Evolutionary conservation across 2,888 invertebrate genomes (phyloP).

Genomic region (Dynastes hyllus): DNA sequence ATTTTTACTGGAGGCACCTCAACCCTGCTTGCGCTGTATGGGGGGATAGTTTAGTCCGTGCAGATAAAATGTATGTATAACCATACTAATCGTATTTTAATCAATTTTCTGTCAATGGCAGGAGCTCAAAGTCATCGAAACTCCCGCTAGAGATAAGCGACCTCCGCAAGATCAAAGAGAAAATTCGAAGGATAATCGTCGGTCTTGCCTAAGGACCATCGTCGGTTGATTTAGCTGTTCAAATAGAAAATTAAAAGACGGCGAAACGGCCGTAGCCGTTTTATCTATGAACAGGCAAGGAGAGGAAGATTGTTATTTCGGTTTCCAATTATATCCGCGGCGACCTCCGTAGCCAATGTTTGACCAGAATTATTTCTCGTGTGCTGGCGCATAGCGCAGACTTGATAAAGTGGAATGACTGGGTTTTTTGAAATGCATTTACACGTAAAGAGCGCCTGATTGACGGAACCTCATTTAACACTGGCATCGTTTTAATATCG

Average conservation of each 20-base stretch:
- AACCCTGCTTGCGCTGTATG: too few species aligned
- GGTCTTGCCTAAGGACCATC: constrained; percentile 62
- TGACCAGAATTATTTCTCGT: constrained; percentile 52
- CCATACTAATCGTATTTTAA: constrained; percentile 62
- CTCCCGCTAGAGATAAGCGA: constrained; percentile 56
- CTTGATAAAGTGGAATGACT: constrained; percentile 53
- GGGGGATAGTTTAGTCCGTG: too few species aligned
- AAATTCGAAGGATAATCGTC: constrained; percentile 58
- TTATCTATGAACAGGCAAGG: constrained; percentile 32
- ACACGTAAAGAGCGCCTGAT: constrained; percentile 55
- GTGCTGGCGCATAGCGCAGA: constrained; percentile 23
- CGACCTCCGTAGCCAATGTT: constrained; percentile 42
- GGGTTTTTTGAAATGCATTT: constrained; percentile 51
- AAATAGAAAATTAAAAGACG: constrained; percentile 59
- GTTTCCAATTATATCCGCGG: constrained; percentile 62
- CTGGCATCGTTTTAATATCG: constrained; percentile 55
- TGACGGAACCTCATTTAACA: constrained; percentile 56
- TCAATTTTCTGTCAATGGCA: constrained; percentile 66
- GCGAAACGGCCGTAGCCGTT: constrained; percentile 28
- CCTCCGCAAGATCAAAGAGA: constrained; percentile 64
- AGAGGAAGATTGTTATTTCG: constrained; percentile 64
- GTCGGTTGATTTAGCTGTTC: constrained; percentile 52
- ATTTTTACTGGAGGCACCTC: too few species aligned
- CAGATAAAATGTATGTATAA: neutral
- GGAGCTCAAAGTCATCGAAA: constrained; percentile 52